Conservation (phyloP, 2,888 invertebrate genomes). For the Prenolepis imparis region DNA sequence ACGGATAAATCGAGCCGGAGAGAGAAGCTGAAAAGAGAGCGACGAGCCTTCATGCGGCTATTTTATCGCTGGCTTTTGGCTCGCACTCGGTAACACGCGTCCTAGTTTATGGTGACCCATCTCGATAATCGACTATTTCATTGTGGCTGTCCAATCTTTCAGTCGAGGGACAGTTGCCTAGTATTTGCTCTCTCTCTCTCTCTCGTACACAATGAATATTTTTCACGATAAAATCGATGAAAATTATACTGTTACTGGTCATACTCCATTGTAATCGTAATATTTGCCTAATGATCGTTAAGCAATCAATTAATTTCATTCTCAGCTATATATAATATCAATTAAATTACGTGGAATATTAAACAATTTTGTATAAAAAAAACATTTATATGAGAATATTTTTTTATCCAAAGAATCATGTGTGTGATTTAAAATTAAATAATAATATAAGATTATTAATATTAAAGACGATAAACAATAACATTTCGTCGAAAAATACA, state of each 20-base stretch:
- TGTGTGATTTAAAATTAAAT: background rate
- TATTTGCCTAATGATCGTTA: background rate
- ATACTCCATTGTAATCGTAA: background rate
- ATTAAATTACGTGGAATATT: conserved; percentile 2
- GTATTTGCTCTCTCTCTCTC: background rate
- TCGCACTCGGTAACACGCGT: conserved; percentile 46
- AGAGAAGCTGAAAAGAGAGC: conserved; percentile 40
- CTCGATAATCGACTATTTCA: conserved; percentile 60
- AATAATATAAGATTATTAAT: background rate
- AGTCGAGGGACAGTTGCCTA: conserved; percentile 19
- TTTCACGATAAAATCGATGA: conserved; percentile 7
- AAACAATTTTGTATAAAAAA: background rate
- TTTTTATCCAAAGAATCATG: background rate
- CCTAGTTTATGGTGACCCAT: conserved; percentile 61
- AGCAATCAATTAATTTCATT: background rate
- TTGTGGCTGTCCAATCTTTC: conserved; percentile 51
- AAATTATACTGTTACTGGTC: conserved; percentile 36
- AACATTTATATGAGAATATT: background rate
- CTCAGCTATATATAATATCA: background rate
- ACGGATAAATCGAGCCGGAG: conserved; percentile 50
- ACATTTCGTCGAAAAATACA: background rate
- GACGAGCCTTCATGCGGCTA: conserved; percentile 28
- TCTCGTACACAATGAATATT: background rate
- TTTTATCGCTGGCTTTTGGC: conserved; percentile 51
- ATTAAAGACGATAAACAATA: background rate